Base-by-base conservation (phyloP, 2,888 invertebrate species). In the Taphrorychus bicolor region DNA sequence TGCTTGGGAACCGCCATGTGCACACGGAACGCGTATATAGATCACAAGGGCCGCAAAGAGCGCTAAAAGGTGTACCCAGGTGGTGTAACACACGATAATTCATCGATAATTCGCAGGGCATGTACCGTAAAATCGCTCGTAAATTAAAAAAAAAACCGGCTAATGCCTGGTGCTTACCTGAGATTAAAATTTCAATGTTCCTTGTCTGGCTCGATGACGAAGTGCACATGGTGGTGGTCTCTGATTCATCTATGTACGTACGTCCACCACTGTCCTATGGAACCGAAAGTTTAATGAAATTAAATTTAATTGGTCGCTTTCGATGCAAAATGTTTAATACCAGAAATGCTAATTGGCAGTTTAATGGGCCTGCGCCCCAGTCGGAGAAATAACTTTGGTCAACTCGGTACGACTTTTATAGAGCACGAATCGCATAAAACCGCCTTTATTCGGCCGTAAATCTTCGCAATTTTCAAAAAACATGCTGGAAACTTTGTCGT, bases 231-330 rank as follows among this genome's bases (percentile, higher is more conserved):
- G n/a, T n/a, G n/a, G n/a, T n/a, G n/a, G n/a, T n/a, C n/a, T n/a
- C n/a, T n/a, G n/a, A n/a, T n/a, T n/a, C n/a, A n/a, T n/a, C n/a
- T n/a, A n/a, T n/a, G n/a, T n/a, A n/a, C n/a, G n/a, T n/a, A n/a
- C n/a, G n/a, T n/a, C n/a, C n/a, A n/a, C n/a, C n/a, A n/a, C n/a
- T n/a, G n/a, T n/a, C n/a, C n/a, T n/a, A n/a, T n/a, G n/a, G n/a
- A n/a, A n/a, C n/a, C n/a, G n/a, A n/a, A n/a, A n/a, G 32, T 73
- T 74, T 76, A 76, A 78, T 75, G 74, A 76, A 77, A 77, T 77
- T 77, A 76, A 76, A 74, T 75, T 75, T 77, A 77, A 77, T 77
- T 2, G 3, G 45, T 5, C 2, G 17, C 16, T 45, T 45, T 45
- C 16, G 45, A 16, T 14, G 45, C 17, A 45, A 45, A 45, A 16